These are phyloP conservation scores for Poeciliopsis presidionis DNA, from an alignment of 2,797 vertebrate genomes.

Conservation along the genomic window DNA sequence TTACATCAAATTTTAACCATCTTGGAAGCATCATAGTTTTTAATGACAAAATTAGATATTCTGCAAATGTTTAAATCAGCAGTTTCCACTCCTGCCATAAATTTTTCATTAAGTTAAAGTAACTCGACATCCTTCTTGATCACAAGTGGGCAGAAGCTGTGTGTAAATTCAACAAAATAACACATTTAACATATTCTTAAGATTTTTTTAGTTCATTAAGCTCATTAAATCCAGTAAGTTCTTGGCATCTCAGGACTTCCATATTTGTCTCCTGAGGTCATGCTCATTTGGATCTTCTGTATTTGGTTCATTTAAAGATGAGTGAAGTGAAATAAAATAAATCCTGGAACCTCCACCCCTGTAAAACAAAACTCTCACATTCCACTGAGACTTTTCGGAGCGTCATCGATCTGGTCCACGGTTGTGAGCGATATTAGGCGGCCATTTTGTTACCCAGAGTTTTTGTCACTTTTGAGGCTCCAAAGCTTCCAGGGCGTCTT, in stretches of 20 bases:
- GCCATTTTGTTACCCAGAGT: slow-evolving; percentile 22
- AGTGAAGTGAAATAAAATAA: not conserved
- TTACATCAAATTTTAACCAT: not conserved
- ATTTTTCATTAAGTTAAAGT: not conserved
- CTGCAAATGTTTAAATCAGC: not conserved
- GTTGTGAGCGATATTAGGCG: not conserved
- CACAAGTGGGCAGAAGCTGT: not conserved
- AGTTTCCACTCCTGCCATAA: not conserved
- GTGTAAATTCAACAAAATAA: not conserved
- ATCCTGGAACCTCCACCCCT: not conserved
- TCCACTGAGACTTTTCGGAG: slow-evolving; percentile 7
- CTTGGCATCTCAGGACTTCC: slow-evolving; percentile 18
- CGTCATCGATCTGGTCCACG: slow-evolving; percentile 29
- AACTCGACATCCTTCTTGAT: not conserved
- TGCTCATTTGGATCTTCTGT: fast-evolving
- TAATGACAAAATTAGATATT: not conserved
- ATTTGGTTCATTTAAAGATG: not conserved
- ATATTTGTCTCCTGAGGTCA: not conserved
- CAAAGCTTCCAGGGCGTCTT: slow-evolving; percentile 20
- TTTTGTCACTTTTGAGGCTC: slow-evolving; percentile 2
- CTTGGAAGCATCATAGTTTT: not conserved
- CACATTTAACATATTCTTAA: not conserved
- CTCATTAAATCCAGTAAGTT: not conserved
- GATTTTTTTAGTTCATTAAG: not conserved
- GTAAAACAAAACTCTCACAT: slow-evolving; percentile 6